phyloP scores from a whole-genome alignment of 2,888 invertebrate genomes.

The Teleogryllus oceanicus region DNA sequence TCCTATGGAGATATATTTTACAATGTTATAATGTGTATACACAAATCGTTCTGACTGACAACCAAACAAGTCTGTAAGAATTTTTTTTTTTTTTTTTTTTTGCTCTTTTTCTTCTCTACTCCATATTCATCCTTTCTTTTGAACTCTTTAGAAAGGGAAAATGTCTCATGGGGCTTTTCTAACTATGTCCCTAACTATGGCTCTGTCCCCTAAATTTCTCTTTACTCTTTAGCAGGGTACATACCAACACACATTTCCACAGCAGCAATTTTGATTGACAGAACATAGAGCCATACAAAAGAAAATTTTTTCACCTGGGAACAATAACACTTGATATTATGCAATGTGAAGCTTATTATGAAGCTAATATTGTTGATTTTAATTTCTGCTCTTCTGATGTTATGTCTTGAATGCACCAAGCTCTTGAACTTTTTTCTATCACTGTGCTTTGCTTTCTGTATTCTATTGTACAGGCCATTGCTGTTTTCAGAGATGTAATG shows the following conservation, averaged over 20 bases:
- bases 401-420: no score
- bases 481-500: no score
- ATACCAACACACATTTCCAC: not conserved
- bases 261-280: no score
- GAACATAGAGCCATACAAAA: no score
- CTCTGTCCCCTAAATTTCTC: not conserved
- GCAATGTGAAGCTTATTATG: no score
- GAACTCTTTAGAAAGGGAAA: not conserved
- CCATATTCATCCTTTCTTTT: not conserved
- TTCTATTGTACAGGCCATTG: no score
- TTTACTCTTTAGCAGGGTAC: not conserved
- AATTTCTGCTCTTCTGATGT: no score
- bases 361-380: no score
- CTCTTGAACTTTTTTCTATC: no score
- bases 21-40: conserved; percentile 6
- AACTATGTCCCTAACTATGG: not conserved
- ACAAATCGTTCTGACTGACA: not conserved
- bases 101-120: not conserved
- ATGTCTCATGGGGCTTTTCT: not conserved
- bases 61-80: not conserved
- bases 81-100: not conserved
- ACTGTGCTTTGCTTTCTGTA: no score
- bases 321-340: no score
- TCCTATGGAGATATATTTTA: conserved; percentile 18
- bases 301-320: no score